Percentiles rank a stretch among this genome's conserved stretches.
phyloP scores from a whole-genome alignment of 2,797 vertebrate genomes.

The Sphaeramia orbicularis region DNA sequence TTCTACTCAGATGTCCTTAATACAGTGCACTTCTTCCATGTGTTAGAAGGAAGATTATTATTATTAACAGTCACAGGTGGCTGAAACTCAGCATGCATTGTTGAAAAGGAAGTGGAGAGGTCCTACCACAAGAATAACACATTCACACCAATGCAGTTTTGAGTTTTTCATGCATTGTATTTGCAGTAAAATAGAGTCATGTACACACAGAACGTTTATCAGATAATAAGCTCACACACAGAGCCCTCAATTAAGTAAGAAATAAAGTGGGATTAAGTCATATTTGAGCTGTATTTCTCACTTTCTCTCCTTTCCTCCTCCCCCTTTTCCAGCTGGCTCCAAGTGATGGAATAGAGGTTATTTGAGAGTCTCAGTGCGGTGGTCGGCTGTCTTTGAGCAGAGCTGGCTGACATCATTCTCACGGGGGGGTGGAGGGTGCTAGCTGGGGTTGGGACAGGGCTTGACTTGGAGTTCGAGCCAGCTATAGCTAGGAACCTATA shows the following conservation, averaged over 20 bases:
- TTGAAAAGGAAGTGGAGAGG: neutral
- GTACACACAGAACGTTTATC: constrained; percentile 32
- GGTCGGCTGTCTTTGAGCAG: constrained; percentile 52
- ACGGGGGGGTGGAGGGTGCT: constrained; percentile 31
- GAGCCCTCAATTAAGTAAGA: constrained; percentile 28
- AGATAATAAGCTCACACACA: constrained; percentile 25
- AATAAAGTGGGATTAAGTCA: constrained; percentile 46
- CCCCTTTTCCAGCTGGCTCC: constrained; percentile 35
- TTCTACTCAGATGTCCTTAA: constrained; percentile 11
- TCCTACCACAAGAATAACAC: neutral
- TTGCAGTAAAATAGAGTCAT: constrained; percentile 38
- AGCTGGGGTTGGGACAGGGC: constrained; percentile 43
- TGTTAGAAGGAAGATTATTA: constrained; percentile 16
- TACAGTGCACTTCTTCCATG: neutral
- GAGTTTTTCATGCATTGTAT: constrained; percentile 20
- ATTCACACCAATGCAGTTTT: constrained; percentile 8
- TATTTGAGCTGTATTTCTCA: constrained; percentile 37
- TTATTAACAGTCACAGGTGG: neutral
- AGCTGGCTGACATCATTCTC: constrained; percentile 72
- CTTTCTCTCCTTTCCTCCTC: constrained; percentile 25
- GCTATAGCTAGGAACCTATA: constrained; percentile 39
- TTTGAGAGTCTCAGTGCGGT: constrained; percentile 57
- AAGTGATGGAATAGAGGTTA: constrained; percentile 55
- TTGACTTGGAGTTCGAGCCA: constrained; percentile 46
- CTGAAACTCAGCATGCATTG: constrained; percentile 8